Conservation (phyloP, 2,797 vertebrate species). For the Coregonus sp. region DNA sequence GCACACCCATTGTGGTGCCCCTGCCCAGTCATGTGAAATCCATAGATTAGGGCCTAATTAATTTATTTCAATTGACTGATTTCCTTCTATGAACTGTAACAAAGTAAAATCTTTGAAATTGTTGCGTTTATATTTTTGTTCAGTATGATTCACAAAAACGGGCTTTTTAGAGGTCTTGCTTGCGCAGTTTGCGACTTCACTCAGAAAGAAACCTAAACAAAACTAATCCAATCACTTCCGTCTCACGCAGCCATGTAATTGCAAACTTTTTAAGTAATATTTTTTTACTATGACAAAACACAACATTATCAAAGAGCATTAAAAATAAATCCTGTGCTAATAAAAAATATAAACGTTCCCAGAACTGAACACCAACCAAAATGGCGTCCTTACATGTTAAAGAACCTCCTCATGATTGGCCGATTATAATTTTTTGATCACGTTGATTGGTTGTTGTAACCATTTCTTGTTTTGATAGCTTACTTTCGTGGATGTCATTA, state of each 20-base stretch:
- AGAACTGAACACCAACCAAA: conserved; percentile 43
- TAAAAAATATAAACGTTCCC: conserved; percentile 18
- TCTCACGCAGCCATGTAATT: not conserved
- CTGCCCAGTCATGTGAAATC: too few species aligned
- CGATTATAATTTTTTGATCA: not conserved
- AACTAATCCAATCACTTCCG: not conserved
- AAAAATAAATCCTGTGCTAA: not conserved
- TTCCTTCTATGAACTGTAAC: too few species aligned
- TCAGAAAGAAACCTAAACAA: not conserved
- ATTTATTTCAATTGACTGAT: too few species aligned
- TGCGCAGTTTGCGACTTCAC: not conserved
- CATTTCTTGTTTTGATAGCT: conserved; percentile 29
- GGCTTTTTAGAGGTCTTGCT: not conserved
- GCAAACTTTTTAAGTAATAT: not conserved
- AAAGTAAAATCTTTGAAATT: too few species aligned
- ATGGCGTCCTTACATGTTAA: conserved; percentile 61
- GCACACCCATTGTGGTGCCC: too few species aligned
- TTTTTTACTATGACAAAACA: not conserved
- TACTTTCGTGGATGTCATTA: not conserved
- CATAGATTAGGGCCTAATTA: too few species aligned
- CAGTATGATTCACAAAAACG: not conserved
- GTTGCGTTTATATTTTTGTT: too few species aligned
- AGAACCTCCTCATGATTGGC: conserved; percentile 59
- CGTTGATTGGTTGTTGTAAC: conserved; percentile 52
- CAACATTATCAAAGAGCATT: not conserved